Evolutionary conservation across 2,888 invertebrate species (phyloP), one percentile per base, ranked within the genome.

Genomic region (Oscheius onirici): DNA sequence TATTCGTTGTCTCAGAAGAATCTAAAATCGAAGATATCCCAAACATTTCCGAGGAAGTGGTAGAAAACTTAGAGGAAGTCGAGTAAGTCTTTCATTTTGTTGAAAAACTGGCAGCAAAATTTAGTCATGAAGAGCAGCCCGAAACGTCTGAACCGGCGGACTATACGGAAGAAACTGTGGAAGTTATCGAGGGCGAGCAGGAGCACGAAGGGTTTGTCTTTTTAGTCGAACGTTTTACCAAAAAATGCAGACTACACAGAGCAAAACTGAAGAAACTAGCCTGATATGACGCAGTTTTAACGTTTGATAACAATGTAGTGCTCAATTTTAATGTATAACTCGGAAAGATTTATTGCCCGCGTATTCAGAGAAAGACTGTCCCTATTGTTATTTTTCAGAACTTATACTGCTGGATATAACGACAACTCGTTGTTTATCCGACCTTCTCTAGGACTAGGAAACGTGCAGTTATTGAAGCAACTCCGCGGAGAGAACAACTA

Each of bases 401-500:
- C n/a, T 8, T 55, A 26, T 11, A 13, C 22, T 20, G 51, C 20
- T 11, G 20, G 17, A 10, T 51, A 51, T 8, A 51, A 55, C n/a
- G 26, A 55, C 28, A 55, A 55, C 28, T 26, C 55, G 28, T 2
- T 55, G 34, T 55, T 11, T 11, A 55, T 55, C 10, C 55, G 55
- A 15, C 28, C 55, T 17, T 3, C 66, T 20, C 51, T 57, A 17
- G 44, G 55, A 20, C 28, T 68, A 1, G 68, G 68, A 22, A 68
- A 68, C 22, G 57, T 68, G 11, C 58, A 63, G 6, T 41, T 71
- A 24, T 52, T 74, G 43, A 74, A 74, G 52, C 72, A 74, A 24
- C 52, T 74, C 28, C 40, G 66, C 46, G 74, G 74, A 44, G 74
- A 74, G 61, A 74, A 74, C 43, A 69, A 65, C 40, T 74, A 72